phyloP scores from a whole-genome alignment of 2,797 vertebrate genomes.

The Zenarchopterus dispar region DNA sequence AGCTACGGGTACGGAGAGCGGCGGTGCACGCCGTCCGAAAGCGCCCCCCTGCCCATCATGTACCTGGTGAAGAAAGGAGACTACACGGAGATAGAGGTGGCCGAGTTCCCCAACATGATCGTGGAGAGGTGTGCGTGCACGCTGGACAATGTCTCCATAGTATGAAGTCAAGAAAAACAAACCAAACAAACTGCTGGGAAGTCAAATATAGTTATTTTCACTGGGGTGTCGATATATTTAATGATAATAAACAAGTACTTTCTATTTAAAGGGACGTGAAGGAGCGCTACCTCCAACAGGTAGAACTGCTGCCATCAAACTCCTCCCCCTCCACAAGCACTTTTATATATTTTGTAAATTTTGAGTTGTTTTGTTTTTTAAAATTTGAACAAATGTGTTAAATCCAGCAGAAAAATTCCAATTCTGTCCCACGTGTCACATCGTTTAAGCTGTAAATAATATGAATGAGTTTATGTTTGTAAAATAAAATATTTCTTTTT shows the following conservation, averaged over 20 bases:
- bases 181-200: slow-evolving; percentile 12
- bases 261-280: slow-evolving; percentile 67
- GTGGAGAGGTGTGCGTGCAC: slow-evolving; percentile 87
- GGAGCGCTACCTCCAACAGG: slow-evolving; percentile 28
- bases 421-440: slow-evolving; percentile 53
- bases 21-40: slow-evolving; percentile 82
- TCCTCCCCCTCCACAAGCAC: slow-evolving; percentile 72
- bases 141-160: slow-evolving; percentile 82
- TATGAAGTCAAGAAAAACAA: slow-evolving; percentile 64
- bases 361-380: slow-evolving; percentile 47
- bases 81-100: slow-evolving; percentile 91
- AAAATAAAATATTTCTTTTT: slow-evolving; percentile 81
- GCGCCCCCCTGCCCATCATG: slow-evolving; percentile 89
- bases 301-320: slow-evolving; percentile 16
- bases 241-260: slow-evolving; percentile 73
- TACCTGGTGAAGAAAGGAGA: slow-evolving; percentile 91
- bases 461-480: slow-evolving; percentile 71
- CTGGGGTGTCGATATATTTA: slow-evolving; percentile 55
- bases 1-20: slow-evolving; percentile 82
- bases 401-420: slow-evolving; percentile 12
- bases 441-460: slow-evolving; percentile 75
- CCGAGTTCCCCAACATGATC: slow-evolving; percentile 91
- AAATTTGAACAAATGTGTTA: slow-evolving; percentile 43
- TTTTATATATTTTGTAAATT: slow-evolving; percentile 78
- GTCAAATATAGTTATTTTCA: slow-evolving; percentile 8